phyloP scores from a whole-genome alignment of 2,888 invertebrate species.

The Amiota mariae region DNA sequence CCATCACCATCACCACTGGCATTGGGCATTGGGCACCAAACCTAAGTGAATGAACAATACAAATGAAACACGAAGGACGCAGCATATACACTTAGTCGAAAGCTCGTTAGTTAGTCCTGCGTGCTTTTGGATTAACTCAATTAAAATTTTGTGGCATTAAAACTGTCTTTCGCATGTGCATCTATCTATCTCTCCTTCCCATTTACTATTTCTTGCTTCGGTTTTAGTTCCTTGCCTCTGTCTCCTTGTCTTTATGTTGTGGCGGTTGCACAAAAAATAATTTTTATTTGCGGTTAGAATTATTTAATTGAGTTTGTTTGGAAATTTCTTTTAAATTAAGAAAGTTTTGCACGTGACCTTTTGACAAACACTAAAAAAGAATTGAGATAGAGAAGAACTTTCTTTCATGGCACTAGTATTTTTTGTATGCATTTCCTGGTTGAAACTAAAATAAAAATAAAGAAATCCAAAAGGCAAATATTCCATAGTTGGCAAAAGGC shows the following conservation, averaged over 20 bases:
- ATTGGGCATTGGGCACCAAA: too few relatives aligned
- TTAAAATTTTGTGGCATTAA: slow-evolving; percentile 62
- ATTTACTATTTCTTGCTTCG: background rate
- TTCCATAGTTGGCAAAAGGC: too few relatives aligned
- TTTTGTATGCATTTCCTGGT: background rate
- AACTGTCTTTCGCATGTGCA: slow-evolving; percentile 47
- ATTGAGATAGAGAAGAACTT: background rate
- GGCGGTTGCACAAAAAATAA: slow-evolving; percentile 28
- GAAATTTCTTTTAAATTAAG: slow-evolving; percentile 67
- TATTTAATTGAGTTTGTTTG: slow-evolving; percentile 67
- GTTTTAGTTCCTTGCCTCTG: slow-evolving; percentile 10
- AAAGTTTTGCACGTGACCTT: slow-evolving; percentile 62
- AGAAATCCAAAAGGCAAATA: too few relatives aligned
- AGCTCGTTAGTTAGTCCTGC: slow-evolving; percentile 57
- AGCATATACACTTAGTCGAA: slow-evolving; percentile 36
- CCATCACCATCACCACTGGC: background rate
- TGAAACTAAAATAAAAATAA: too few relatives aligned
- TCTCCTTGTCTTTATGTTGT: too few relatives aligned
- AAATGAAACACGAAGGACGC: too few relatives aligned
- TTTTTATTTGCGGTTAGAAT: slow-evolving; percentile 62
- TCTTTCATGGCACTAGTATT: background rate
- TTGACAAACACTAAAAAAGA: slow-evolving; percentile 32
- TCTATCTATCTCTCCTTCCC: background rate
- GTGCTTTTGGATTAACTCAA: slow-evolving; percentile 64
- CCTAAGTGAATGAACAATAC: too few relatives aligned